A percentile compares a stretch with the other conserved stretches of the same genome.
Evolutionary conservation across 2,797 vertebrate species (phyloP).

Genomic region (Setipinna tenuifilis): DNA sequence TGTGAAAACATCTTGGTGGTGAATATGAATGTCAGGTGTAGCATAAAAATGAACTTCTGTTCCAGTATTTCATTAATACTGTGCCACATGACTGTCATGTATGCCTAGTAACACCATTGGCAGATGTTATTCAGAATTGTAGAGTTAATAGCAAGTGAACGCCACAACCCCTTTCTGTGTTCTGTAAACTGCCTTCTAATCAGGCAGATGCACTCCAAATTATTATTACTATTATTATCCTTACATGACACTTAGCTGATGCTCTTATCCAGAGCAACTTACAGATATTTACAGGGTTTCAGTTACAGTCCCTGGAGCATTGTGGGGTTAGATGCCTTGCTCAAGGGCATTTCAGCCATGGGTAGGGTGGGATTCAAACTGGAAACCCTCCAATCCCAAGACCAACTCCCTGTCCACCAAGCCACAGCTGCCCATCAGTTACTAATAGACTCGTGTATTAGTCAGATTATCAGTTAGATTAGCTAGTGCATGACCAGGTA

Average conservation of each 20-base stretch:
- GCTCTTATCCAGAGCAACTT: no score
- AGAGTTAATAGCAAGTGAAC: not conserved
- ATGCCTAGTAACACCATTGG: not conserved
- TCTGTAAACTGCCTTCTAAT: not conserved
- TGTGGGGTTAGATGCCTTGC: no score
- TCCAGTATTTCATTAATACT: constrained; percentile 2
- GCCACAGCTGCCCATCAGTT: no score
- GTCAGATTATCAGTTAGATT: not conserved
- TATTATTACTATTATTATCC: no score
- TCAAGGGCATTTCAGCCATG: no score
- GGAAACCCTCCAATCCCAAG: no score
- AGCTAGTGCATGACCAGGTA: not conserved
- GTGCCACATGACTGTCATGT: not conserved
- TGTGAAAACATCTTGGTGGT: not conserved
- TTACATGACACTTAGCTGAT: no score
- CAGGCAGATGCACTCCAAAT: not conserved
- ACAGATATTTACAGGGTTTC: no score
- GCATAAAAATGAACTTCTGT: constrained; percentile 2
- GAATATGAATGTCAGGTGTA: constrained; percentile 7
- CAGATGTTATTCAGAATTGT: constrained; percentile 7
- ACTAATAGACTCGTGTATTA: no score
- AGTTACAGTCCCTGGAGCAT: no score
- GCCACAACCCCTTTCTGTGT: not conserved
- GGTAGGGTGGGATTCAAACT: no score
- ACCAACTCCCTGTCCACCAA: no score